Evolutionary conservation across 2,113 vertebrate genomes (phyloP), one percentile per base, ranked within the genome.

Genomic region (Calidris pygmaea): DNA sequence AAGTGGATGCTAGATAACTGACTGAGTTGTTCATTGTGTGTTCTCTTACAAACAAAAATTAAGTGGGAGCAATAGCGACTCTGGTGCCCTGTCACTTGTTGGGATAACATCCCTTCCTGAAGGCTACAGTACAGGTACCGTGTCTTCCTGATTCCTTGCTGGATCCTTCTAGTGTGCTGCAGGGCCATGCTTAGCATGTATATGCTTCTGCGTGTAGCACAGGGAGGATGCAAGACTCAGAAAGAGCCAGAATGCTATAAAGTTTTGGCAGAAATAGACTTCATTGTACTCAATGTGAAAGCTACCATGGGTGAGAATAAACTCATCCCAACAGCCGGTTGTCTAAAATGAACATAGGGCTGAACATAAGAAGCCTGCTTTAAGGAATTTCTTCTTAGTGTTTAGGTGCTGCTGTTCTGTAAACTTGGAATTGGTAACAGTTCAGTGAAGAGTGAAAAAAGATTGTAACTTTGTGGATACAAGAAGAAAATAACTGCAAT

Each of bases 111-210:
- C 13, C 18, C 35, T 70, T 18, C 9, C 32, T 71, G 43, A 71
- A 52, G 19, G 19, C 15, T 23, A 9, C 12, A 17, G 29, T 41
- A 16, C 21, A 29, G 18, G 10, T 62, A 15, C 26, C 1, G 0
- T 23, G 15, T 35, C 16, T 14, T 77, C 10, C 58, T 65, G 14
- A 7, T 34, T 71, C 41, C 27, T 50, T 11, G 15, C 58, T 65
- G 56, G 17, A 65, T 19, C 9, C 16, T 82, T 27, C 21, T 53
- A 21, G 34, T 45, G 24, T 52, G 48, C 70, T 87, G 27, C 14
- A 32, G 39, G 7, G 32, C 10, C 14, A 10, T 16, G 32, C 10
- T 52, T 72, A 58, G 14, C 18, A 45, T 1, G 0, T 52, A 3
- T 30, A 12, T 30, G 23, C 34, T 47, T 34, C 37, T 52, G 24